A percentile compares a stretch with the other conserved stretches of the same genome.
Conservation (phyloP, 2,888 invertebrate species). For the Choreutis nemorana region DNA sequence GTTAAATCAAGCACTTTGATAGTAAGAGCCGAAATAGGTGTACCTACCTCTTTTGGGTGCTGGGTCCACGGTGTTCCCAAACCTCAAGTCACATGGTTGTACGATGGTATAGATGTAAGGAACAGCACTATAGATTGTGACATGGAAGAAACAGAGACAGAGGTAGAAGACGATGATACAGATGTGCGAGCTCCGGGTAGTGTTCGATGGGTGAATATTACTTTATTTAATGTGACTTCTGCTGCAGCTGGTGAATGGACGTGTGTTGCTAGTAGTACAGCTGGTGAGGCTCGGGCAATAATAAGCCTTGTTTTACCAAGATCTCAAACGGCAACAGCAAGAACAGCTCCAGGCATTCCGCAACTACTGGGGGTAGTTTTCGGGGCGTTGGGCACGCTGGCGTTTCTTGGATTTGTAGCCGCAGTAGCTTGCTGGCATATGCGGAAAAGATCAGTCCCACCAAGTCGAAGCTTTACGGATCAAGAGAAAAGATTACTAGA, state of each 20-base stretch:
- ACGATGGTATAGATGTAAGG: conserved; percentile 71
- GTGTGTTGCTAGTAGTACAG: conserved; percentile 77
- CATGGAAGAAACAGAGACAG: conserved; percentile 52
- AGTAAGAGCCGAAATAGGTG: conserved; percentile 79
- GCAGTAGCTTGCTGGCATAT: conserved; percentile 69
- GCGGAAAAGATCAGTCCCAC: conserved; percentile 74
- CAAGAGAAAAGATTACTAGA: conserved; percentile 88
- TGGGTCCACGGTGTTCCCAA: conserved; percentile 84
- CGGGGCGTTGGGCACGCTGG: conserved; percentile 74
- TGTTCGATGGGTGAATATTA: conserved; percentile 81
- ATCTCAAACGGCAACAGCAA: conserved; percentile 79
- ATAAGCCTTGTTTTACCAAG: conserved; percentile 60
- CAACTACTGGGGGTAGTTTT: conserved; percentile 77
- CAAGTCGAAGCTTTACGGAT: conserved; percentile 79
- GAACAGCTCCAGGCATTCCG: conserved; percentile 77
- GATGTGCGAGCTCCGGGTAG: conserved; percentile 55
- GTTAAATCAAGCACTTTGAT: conserved; percentile 70
- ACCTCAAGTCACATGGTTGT: conserved; percentile 83
- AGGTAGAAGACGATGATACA: conserved; percentile 41
- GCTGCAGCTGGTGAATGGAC: conserved; percentile 87
- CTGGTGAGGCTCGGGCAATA: conserved; percentile 70
- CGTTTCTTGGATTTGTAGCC: conserved; percentile 69
- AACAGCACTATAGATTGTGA: conserved; percentile 55
- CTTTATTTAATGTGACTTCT: conserved; percentile 82
- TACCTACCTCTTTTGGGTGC: conserved; percentile 84